phyloP scores from a whole-genome alignment of 1,140 invertebrate species.

The Elymnias hypermnestra region DNA sequence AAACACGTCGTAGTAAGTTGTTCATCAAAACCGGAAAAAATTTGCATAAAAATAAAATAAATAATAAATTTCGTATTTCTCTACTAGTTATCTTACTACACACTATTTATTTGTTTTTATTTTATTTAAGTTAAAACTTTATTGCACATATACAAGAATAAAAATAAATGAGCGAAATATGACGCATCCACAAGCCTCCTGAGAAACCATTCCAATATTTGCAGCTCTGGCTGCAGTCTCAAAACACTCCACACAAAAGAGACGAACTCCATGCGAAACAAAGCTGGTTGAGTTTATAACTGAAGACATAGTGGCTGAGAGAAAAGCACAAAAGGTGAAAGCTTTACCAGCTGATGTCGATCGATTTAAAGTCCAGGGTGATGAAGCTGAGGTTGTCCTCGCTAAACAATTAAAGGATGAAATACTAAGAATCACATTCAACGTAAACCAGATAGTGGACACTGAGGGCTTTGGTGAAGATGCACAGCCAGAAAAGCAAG shows the following conservation, averaged over 20 bases:
- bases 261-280: conserved; percentile 81
- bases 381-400: conserved; percentile 87
- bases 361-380: conserved; percentile 85
- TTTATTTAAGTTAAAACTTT: too few relatives aligned
- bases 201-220: conserved; percentile 70
- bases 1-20: too few relatives aligned
- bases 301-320: conserved; percentile 92
- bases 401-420: conserved; percentile 85
- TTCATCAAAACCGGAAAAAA: too few relatives aligned
- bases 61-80: too few relatives aligned
- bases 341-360: conserved; percentile 84
- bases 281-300: conserved; percentile 91
- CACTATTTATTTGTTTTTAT: too few relatives aligned
- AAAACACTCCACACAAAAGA: conserved; percentile 70
- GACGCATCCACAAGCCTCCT: conserved; percentile 48
- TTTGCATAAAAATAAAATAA: too few relatives aligned
- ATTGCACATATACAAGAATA: too few relatives aligned
- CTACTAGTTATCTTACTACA: too few relatives aligned
- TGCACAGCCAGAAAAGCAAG: conserved; percentile 78
- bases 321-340: conserved; percentile 86
- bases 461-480: conserved; percentile 81
- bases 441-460: conserved; percentile 94
- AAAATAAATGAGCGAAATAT: too few relatives aligned
- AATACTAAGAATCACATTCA: conserved; percentile 87
- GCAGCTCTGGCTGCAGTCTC: conserved; percentile 79